These are phyloP conservation scores for Hipparchia semele DNA, from an alignment of 2,888 invertebrate genomes.

Conservation along the genomic window DNA sequence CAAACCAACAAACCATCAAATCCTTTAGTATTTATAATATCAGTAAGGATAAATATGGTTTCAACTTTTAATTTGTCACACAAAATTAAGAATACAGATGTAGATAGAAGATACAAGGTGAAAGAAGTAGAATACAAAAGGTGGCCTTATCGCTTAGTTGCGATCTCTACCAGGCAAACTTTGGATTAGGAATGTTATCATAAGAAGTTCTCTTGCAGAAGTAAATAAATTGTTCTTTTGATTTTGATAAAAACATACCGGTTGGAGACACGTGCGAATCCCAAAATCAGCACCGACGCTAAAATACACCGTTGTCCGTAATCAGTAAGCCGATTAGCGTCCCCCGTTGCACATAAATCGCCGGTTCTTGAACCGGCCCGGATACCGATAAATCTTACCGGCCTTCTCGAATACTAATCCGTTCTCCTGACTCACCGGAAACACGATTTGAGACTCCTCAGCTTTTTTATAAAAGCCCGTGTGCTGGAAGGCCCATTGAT, in stretches of 20 bases:
- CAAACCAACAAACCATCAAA: no score
- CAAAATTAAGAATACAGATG: no score
- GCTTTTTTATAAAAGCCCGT: slow-evolving; percentile 27
- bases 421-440: slow-evolving; percentile 58
- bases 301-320: neutral
- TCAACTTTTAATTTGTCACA: no score
- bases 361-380: slow-evolving; percentile 16
- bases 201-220: no score
- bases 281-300: neutral
- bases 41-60: no score
- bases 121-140: no score
- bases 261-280: neutral
- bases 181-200: no score
- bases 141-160: no score
- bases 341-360: slow-evolving; percentile 24
- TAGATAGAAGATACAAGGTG: no score
- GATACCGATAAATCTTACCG: slow-evolving; percentile 36
- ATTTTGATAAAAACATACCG: neutral
- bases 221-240: no score
- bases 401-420: slow-evolving; percentile 54
- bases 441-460: slow-evolving; percentile 23
- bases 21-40: no score
- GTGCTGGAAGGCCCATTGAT: slow-evolving; percentile 15
- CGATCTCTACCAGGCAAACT: no score
- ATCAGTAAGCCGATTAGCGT: neutral